phyloP scores from a whole-genome alignment of 2,797 vertebrate species.

The Lemur catta region DNA sequence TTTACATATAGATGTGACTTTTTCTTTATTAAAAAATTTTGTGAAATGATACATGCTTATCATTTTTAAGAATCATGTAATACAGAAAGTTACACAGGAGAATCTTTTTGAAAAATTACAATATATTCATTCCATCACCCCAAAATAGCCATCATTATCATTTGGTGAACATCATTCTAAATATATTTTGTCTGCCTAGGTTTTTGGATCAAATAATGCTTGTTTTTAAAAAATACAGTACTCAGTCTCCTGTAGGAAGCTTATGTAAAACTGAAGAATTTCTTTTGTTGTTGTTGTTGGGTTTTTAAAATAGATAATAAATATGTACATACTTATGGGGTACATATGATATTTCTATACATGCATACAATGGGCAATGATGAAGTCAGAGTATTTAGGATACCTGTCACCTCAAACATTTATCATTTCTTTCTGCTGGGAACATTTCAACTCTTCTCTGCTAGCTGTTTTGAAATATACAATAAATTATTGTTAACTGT shows the following conservation, averaged over 20 bases:
- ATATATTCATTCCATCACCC: background rate
- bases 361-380: background rate
- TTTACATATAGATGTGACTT: conserved; percentile 8
- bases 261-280: conserved; percentile 17
- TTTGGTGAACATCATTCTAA: background rate
- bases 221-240: conserved; percentile 35
- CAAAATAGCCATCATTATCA: conserved; percentile 27
- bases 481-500: background rate
- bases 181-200: conserved; percentile 14
- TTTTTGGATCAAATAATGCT: conserved; percentile 3
- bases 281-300: background rate
- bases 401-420: background rate
- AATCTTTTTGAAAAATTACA: background rate
- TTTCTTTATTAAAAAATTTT: background rate
- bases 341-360: background rate
- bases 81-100: conserved; percentile 5
- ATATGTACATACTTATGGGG: background rate
- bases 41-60: background rate
- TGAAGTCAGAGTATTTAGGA: background rate
- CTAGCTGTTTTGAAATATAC: background rate
- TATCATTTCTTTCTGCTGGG: background rate
- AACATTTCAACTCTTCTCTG: background rate
- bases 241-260: background rate
- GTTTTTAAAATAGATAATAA: background rate
- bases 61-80: background rate